These are phyloP conservation scores for Montipora cactus DNA, from an alignment of 64 coral and sea anemone species.

Conservation along the genomic window DNA sequence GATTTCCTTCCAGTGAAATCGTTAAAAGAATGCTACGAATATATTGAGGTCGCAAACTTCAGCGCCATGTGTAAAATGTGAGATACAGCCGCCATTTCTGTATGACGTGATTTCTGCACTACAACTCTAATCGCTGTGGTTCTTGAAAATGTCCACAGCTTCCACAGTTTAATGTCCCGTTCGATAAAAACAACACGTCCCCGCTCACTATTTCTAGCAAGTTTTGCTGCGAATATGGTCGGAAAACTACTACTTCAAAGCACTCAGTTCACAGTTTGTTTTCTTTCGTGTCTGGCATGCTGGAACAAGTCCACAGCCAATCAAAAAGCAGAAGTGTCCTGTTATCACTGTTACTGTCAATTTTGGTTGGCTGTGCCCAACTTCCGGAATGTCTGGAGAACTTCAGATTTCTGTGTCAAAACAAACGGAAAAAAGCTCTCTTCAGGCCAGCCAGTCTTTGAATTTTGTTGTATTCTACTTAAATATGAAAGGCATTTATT, in stretches of 20 bases:
- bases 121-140: background rate
- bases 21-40: background rate
- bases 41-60: background rate
- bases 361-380: background rate
- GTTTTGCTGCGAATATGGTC: background rate
- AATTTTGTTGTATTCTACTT: no score
- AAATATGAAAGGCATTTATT: no score
- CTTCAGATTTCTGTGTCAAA: no score
- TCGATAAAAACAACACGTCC: background rate
- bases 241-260: no score
- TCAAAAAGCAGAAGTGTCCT: conserved; percentile 10
- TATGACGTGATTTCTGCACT: background rate
- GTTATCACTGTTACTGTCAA: background rate
- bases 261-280: conserved; percentile 21
- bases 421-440: no score
- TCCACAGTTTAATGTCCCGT: background rate
- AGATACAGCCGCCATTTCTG: conserved; percentile 16
- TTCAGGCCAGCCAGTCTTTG: no score
- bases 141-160: background rate
- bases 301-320: conserved; percentile 61
- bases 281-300: conserved; percentile 31
- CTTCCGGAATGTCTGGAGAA: no score
- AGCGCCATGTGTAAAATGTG: background rate
- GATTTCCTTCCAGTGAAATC: background rate
- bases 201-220: background rate